These are phyloP conservation scores for Odontocolon sp. DNA, from an alignment of 2,888 invertebrate species.

Conservation along the genomic window DNA sequence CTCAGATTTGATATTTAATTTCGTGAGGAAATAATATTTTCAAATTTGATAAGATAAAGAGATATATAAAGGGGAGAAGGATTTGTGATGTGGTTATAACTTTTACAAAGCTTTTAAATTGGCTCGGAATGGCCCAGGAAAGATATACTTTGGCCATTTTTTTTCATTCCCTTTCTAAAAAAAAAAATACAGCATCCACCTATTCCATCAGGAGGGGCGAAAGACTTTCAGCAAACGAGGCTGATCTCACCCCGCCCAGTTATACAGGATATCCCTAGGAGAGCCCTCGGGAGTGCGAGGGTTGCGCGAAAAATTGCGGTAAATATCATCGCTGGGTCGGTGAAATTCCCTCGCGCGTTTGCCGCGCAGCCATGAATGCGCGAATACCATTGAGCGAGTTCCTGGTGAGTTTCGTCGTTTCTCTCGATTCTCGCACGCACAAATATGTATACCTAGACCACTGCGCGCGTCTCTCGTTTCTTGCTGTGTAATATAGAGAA, in stretches of 20 bases:
- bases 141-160: conserved; percentile 50
- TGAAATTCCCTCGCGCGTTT: conserved; percentile 59
- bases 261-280: background rate
- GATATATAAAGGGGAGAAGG: background rate
- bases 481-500: conserved; percentile 1
- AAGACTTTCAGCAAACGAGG: conserved; percentile 35
- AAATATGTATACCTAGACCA: conserved; percentile 58
- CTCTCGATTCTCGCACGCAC: conserved; percentile 53
- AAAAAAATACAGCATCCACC: conserved; percentile 44
- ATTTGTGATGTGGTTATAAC: conserved; percentile 38
- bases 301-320: conserved; percentile 44
- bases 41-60: conserved; percentile 34
- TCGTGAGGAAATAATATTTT: background rate
- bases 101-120: conserved; percentile 48
- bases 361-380: conserved; percentile 53
- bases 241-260: conserved; percentile 24
- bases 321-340: conserved; percentile 54
- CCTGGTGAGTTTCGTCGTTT: conserved; percentile 35
- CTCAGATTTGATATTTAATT: background rate
- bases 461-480: conserved; percentile 11
- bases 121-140: conserved; percentile 43
- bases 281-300: conserved; percentile 39
- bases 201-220: background rate
- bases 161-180: conserved; percentile 39
- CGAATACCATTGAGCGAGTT: conserved; percentile 47